A percentile compares a stretch with the other conserved stretches of the same genome.
Conservation (phyloP, 2,797 vertebrate genomes). For the Halcyon smyrnensis region DNA sequence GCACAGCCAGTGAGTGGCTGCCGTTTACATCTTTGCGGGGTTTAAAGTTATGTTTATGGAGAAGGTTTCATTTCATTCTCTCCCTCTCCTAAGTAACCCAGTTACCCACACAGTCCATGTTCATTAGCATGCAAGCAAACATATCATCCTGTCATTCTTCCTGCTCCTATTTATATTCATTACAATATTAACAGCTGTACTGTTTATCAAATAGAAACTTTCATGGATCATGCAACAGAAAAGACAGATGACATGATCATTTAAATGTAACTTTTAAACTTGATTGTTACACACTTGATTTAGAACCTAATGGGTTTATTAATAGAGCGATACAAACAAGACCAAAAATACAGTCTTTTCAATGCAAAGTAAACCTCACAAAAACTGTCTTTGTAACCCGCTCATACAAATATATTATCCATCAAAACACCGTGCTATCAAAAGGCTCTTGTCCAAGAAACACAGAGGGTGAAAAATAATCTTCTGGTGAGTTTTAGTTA, state of each 20-base stretch:
- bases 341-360: not conserved
- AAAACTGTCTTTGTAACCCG: not conserved
- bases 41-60: not conserved
- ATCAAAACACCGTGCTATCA: not conserved
- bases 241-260: constrained; percentile 9
- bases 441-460: not conserved
- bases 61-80: not conserved
- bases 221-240: not conserved
- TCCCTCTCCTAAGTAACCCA: not conserved
- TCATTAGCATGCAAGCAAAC: constrained; percentile 19
- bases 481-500: not conserved
- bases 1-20: not conserved
- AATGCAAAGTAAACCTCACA: not conserved
- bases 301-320: not conserved
- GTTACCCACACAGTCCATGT: not conserved
- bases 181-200: constrained; percentile 40
- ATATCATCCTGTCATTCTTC: not conserved
- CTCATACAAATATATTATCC: not conserved
- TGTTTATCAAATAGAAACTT: constrained; percentile 38
- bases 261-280: constrained; percentile 36
- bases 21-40: not conserved
- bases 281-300: not conserved
- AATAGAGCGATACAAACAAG: not conserved
- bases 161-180: not conserved
- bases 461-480: not conserved